Conservation (phyloP, 2,888 invertebrate species). For the Germaria angustata region DNA sequence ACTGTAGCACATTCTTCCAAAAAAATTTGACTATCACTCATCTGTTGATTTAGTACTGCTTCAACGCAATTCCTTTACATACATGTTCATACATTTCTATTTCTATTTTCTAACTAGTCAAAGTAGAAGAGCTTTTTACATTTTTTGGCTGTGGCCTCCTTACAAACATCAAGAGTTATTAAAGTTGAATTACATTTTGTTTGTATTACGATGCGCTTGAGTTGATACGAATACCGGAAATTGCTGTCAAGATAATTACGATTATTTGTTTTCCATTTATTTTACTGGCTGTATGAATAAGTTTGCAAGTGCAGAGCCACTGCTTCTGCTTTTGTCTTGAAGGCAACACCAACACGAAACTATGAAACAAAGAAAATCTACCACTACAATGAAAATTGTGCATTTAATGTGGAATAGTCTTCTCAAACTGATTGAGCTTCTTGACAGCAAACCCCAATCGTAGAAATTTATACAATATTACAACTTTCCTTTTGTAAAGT, state of each 20-base stretch:
- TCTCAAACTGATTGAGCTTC: conserved; percentile 1
- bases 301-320: conserved; percentile 11
- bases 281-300: conserved; percentile 26
- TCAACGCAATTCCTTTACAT: too few species aligned
- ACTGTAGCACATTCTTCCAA: too few species aligned
- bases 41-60: not conserved
- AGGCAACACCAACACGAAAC: not conserved
- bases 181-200: conserved; percentile 66
- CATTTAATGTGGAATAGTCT: not conserved
- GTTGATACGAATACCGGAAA: conserved; percentile 79
- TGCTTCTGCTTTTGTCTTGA: not conserved
- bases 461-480: conserved; percentile 4
- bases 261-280: conserved; percentile 75
- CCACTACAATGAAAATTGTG: not conserved
- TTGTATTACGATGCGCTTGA: conserved; percentile 71
- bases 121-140: conserved; percentile 15
- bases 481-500: not conserved
- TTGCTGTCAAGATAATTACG: conserved; percentile 80
- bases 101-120: too few species aligned
- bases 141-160: conserved; percentile 36
- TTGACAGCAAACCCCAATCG: not conserved
- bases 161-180: conserved; percentile 60
- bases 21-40: not conserved
- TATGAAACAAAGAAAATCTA: conserved; percentile 18
- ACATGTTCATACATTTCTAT: not conserved